phyloP scores from a whole-genome alignment of 1,140 invertebrate genomes.

The Drosophila yakuba region DNA sequence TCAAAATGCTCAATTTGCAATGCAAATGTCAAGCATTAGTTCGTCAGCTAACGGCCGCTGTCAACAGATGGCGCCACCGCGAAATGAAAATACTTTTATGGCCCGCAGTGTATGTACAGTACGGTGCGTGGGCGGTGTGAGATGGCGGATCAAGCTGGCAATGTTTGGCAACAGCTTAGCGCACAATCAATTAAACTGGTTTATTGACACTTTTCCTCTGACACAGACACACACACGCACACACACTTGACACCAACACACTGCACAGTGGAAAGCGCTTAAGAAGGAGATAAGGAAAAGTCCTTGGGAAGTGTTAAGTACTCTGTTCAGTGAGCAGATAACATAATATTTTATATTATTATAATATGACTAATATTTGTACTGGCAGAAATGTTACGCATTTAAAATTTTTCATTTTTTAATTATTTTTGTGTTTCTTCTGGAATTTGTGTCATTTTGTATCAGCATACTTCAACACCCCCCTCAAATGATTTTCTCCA shows the following conservation, averaged over 20 bases:
- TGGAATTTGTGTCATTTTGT: too few relatives aligned
- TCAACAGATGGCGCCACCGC: conserved; percentile 31
- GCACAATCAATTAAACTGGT: conserved; percentile 80
- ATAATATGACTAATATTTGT: too few relatives aligned
- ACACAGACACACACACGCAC: conserved; percentile 35
- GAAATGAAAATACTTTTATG: conserved; percentile 56
- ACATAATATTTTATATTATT: too few relatives aligned
- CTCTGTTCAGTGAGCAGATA: neutral
- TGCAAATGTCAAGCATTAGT: conserved; percentile 81
- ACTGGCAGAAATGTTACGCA: neutral
- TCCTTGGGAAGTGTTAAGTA: neutral
- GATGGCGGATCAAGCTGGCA: conserved; percentile 22
- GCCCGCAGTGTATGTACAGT: conserved; percentile 3
- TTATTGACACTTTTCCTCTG: conserved; percentile 69
- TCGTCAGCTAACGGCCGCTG: conserved; percentile 41
- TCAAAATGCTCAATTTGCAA: conserved; percentile 80
- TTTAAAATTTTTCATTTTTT: neutral
- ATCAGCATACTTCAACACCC: neutral
- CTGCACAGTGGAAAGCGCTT: neutral
- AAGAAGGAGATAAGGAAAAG: conserved; percentile 1
- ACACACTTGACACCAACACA: conserved; percentile 31
- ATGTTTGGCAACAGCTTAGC: conserved; percentile 78
- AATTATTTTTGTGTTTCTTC: neutral
- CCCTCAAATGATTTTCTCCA: too few relatives aligned
- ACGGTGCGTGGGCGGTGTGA: neutral